Evolutionary conservation across 2,888 invertebrate species (phyloP).

Genomic region (Didymodactylos carnosus): DNA sequence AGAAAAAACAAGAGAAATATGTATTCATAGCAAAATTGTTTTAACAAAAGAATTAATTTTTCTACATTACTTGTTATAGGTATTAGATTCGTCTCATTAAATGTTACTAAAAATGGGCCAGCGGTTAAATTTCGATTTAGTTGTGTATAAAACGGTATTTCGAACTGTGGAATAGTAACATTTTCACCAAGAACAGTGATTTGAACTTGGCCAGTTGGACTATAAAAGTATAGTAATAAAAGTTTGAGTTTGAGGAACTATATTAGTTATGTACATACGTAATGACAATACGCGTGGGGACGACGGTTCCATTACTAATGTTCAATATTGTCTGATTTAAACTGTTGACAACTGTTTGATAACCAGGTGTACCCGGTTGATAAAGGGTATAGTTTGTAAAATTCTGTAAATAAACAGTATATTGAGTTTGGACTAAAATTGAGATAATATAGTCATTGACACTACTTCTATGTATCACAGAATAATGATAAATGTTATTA

Average conservation of each 20-base stretch:
- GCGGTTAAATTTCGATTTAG: background rate
- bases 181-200: background rate
- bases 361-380: too few relatives aligned
- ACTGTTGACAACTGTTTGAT: background rate
- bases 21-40: background rate
- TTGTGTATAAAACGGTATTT: background rate
- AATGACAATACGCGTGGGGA: background rate
- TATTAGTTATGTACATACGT: too few relatives aligned
- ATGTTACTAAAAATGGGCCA: background rate
- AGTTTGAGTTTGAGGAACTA: too few relatives aligned
- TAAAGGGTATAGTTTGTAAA: background rate
- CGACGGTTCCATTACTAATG: background rate
- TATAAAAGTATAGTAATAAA: background rate
- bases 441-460: background rate
- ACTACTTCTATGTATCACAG: too few relatives aligned
- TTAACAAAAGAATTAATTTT: too few relatives aligned
- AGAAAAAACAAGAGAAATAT: background rate
- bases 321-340: background rate
- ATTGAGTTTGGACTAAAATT: background rate
- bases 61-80: background rate
- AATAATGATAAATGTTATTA: too few relatives aligned
- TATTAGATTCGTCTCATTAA: background rate
- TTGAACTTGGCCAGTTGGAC: background rate
- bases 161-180: background rate
- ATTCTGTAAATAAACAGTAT: background rate